Percentiles rank a stretch among this genome's conserved stretches.
Evolutionary conservation across 37 sponge, comb jelly and placozoan species (phyloP).

Genomic region (Chondrilla cf. caribensis): DNA sequence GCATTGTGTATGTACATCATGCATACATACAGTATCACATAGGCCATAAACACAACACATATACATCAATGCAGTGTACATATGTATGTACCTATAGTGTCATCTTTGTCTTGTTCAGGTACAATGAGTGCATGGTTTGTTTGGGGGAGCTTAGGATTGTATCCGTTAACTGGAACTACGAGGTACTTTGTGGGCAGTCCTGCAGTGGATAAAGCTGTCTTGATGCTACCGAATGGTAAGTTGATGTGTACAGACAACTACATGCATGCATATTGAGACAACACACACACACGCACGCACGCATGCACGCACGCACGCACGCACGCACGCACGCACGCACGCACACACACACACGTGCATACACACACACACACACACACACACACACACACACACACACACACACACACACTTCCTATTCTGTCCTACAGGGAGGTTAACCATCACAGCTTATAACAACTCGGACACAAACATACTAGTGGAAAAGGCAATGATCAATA

Average conservation of each 20-base stretch:
- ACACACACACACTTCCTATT: background rate
- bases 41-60: background rate
- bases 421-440: background rate
- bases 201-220: constrained; percentile 6
- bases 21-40: too few relatives aligned
- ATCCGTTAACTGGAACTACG: constrained; percentile 51
- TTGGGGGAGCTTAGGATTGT: constrained; percentile 48
- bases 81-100: background rate
- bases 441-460: constrained; percentile 23
- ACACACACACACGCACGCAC: too few relatives aligned
- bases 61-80: too few relatives aligned
- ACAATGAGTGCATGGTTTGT: constrained; percentile 67
- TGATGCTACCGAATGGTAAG: constrained; percentile 27
- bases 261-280: too few relatives aligned
- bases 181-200: constrained; percentile 51
- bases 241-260: too few relatives aligned
- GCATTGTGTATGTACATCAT: background rate
- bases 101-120: constrained; percentile 13
- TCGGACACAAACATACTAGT: constrained; percentile 20
- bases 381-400: too few relatives aligned
- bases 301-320: too few relatives aligned
- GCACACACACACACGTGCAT: too few relatives aligned
- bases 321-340: too few relatives aligned
- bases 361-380: too few relatives aligned
- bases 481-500: constrained; percentile 20